Base-by-base conservation (phyloP, 2,888 invertebrate genomes). In the Platycheirus rosarum region DNA sequence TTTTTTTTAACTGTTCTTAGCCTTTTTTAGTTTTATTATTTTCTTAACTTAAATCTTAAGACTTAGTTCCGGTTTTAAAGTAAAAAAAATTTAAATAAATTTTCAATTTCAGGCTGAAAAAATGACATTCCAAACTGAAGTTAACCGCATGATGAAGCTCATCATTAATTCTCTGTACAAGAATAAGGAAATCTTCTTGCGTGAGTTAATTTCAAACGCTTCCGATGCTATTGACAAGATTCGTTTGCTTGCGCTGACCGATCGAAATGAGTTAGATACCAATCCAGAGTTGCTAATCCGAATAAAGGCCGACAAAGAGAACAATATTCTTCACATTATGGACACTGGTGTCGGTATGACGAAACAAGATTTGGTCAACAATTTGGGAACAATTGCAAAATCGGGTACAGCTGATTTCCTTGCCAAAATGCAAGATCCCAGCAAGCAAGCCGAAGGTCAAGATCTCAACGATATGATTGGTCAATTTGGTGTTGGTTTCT, bases 121-220 rank as follows among this genome's bases (percentile, higher is more conserved):
- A 89, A 95, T 94, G 89, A 93, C 94, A 23, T 99, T 98, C 92
- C 97, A 99, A 92, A 98, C 99, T 0, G 99, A 99, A 92, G 99
- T 99, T 44, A 98, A 98, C 92, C 95, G 99, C 74, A 98, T 99
- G 98, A 99, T 99, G 99, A 99, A 99, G 91, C 94, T 99, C 76
- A 99, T 99, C 91, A 99, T 99, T 90, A 99, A 99, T 92, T 99
- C 99, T 7, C 92, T 99, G 7, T 99, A 99, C 91, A 94, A 98
- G 87, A 99, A 99, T 91, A 99, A 99, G 92, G 99, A 99, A 94
- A 98, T 99, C 87, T 99, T 98, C 94, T 92, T 99, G 79, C 93
- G 99, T 88, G 99, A 99, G 92, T 92, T 99, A 90, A 99, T 99
- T 88, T 99, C 99, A 0, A 99, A 99, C 92, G 99, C 98, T 0